These are phyloP conservation scores for Nothoprocta pentlandii DNA, from an alignment of 2,113 vertebrate species.

Conservation along the genomic window DNA sequence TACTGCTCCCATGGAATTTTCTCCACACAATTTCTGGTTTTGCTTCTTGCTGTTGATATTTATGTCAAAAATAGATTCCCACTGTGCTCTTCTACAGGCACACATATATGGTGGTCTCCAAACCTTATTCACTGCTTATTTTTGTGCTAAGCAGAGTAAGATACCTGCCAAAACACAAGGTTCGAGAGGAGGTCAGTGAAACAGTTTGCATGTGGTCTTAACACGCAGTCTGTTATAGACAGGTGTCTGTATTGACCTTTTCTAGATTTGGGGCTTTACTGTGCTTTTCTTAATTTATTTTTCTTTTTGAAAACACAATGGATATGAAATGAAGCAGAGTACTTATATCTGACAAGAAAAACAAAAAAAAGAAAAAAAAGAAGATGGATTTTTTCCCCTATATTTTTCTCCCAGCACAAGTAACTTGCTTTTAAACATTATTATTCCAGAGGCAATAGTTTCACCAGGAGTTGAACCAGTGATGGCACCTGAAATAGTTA, in stretches of 20 bases:
- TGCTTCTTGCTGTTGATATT: background rate
- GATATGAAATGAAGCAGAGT: conserved; percentile 16
- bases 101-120: background rate
- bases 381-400: background rate
- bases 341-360: background rate
- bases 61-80: background rate
- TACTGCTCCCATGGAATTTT: background rate
- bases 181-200: background rate
- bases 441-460: background rate
- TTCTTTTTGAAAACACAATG: conserved; percentile 5
- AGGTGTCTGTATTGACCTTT: background rate
- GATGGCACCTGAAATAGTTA: background rate
- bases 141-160: background rate
- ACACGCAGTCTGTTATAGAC: background rate
- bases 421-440: conserved; percentile 13
- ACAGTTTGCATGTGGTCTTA: background rate
- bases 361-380: no score
- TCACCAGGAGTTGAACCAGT: background rate
- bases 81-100: background rate
- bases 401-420: background rate
- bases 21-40: background rate
- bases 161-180: background rate
- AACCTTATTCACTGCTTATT: background rate
- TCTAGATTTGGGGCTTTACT: background rate
- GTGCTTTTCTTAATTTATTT: background rate